Evolutionary conservation across 2,888 invertebrate genomes (phyloP).

Genomic region (Tyria jacobaeae): DNA sequence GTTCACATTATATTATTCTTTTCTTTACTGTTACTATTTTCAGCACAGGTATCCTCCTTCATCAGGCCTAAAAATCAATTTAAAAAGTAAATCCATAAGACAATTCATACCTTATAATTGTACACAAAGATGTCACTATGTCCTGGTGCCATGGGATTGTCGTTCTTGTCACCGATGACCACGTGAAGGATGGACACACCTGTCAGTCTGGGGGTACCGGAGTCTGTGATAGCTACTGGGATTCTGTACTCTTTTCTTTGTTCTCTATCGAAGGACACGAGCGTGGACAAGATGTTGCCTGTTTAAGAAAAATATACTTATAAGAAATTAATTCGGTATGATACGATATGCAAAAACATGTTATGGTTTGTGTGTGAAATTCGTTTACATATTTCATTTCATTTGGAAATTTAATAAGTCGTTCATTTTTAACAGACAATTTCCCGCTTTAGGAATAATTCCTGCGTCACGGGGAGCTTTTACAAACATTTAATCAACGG

Average conservation of each 20-base stretch:
- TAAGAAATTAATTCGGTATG: too few species aligned
- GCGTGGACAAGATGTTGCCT: slow-evolving; percentile 90
- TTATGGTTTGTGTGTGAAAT: too few species aligned
- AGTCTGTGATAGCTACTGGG: slow-evolving; percentile 96
- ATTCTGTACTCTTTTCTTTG: slow-evolving; percentile 94
- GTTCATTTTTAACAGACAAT: too few species aligned
- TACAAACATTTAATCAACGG: too few species aligned
- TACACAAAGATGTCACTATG: slow-evolving; percentile 97
- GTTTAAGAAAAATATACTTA: slow-evolving; percentile 40
- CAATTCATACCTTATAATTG: slow-evolving; percentile 92
- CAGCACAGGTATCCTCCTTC: too few species aligned
- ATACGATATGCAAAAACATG: too few species aligned
- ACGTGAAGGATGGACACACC: slow-evolving; percentile 94
- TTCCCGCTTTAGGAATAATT: too few species aligned
- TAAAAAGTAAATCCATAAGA: slow-evolving; percentile 11
- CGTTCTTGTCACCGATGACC: slow-evolving; percentile 97
- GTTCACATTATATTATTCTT: background rate
- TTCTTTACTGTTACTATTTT: too few species aligned
- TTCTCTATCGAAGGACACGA: slow-evolving; percentile 94
- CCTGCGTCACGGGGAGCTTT: too few species aligned
- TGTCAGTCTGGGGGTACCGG: slow-evolving; percentile 90
- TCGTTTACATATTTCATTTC: too few species aligned
- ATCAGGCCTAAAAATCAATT: too few species aligned
- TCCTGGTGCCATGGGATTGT: slow-evolving; percentile 95
- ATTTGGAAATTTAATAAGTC: too few species aligned